phyloP scores from a whole-genome alignment of 1,140 invertebrate species.

The Heliconius himera region DNA sequence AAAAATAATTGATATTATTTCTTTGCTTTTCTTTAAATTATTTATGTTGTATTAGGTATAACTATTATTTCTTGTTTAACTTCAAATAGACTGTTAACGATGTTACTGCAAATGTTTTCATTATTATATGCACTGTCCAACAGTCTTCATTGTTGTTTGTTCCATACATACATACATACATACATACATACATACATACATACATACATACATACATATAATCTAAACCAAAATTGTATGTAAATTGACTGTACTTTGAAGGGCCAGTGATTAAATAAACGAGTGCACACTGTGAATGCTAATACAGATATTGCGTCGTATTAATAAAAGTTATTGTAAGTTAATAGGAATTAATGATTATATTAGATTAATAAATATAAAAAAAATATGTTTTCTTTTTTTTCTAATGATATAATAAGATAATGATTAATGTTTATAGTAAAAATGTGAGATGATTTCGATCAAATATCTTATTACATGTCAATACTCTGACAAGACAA shows the following conservation, averaged over 20 bases:
- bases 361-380: too few species aligned
- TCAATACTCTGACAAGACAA: too few species aligned
- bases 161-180: not conserved
- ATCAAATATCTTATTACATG: too few species aligned
- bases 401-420: too few species aligned
- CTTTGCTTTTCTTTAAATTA: too few species aligned
- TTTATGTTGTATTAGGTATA: too few species aligned
- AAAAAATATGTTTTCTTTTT: too few species aligned
- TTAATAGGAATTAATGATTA: too few species aligned
- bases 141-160: slow-evolving; percentile 21
- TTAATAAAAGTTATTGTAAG: not conserved
- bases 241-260: slow-evolving; percentile 14
- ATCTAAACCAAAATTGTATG: slow-evolving; percentile 31
- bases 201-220: not conserved
- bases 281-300: slow-evolving; percentile 5
- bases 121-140: not conserved
- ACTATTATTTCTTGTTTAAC: not conserved
- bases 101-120: slow-evolving; percentile 21
- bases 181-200: too few species aligned
- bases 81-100: not conserved
- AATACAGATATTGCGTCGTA: not conserved
- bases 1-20: too few species aligned
- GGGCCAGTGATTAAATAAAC: slow-evolving; percentile 35
- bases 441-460: too few species aligned
- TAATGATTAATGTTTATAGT: too few species aligned